Base-by-base conservation (phyloP, 2,888 invertebrate species). In the Mylabris sibirica region DNA sequence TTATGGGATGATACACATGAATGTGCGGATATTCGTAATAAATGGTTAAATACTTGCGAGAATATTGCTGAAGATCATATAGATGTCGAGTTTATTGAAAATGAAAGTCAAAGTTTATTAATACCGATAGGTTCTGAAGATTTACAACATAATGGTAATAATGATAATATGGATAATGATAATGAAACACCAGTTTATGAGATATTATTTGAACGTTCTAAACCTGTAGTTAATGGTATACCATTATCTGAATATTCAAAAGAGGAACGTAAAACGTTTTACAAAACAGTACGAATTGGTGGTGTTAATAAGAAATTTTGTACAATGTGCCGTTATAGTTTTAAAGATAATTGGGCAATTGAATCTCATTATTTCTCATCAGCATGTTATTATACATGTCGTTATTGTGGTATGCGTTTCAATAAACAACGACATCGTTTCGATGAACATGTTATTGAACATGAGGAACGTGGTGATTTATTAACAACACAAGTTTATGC, bases 341-440 rank as follows among this genome's bases (percentile, higher is more conserved):
- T 85, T 67, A 85, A 85, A 74, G 85, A 85, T 72, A 85, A 85
- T 66, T 85, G 85, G 85, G 84, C 84, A 1, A 84, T 85, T 17
- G 85, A 85, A 69, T 80, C 81, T 12, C 85, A 85, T 67, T 85
- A 85, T 70, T 82, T 85, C 70, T 84, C 83, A 3, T 76, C 78
- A 26, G 82, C 83, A 14, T 85, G 85, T 68, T 80, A 81, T 73
- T 85, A 83, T 68, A 84, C 85, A 4, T 85, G 85, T 68, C 78
- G 83, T n/a, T 78, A 79, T 74, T 84, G 84, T 67, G 85, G 85
- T 6, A 81, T 83, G 74, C 78, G 84, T n/a, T 85, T 84, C 72
- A 85, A 84, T 70, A 84, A 84, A 69, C 83, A 84, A 68, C 72
- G 84, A 38, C 79, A 80, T 65, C 67, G 72, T 26, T 84, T 80